Conservation (phyloP, 2,888 invertebrate species). For the Caradrina kadenii region DNA sequence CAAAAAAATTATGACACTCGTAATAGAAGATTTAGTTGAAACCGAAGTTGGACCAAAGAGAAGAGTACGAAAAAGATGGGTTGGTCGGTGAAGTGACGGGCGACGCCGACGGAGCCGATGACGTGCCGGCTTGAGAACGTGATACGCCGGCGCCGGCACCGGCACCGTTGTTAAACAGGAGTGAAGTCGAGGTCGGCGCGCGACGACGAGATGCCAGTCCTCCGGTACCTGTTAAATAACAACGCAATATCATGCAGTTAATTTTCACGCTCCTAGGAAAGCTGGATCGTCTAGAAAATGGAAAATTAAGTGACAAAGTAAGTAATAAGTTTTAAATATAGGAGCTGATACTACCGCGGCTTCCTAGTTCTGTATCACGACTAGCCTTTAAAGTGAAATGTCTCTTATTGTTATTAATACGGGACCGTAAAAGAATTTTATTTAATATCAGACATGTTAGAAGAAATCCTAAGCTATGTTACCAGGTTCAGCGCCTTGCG, state of each 20-base stretch:
- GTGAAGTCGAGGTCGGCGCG: slow-evolving; percentile 68
- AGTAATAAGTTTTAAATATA: neutral
- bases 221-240: slow-evolving; percentile 63
- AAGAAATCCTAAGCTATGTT: slow-evolving; percentile 6
- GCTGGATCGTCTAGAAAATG: neutral
- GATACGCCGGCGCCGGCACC: slow-evolving; percentile 39
- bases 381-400: too few species aligned
- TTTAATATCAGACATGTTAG: neutral
- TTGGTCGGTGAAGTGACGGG: slow-evolving; percentile 67
- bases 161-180: slow-evolving; percentile 61
- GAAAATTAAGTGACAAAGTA: neutral
- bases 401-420: too few species aligned
- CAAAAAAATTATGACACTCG: neutral
- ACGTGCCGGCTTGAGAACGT: slow-evolving; percentile 46
- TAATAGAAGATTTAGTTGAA: slow-evolving; percentile 68
- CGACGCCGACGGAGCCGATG: slow-evolving; percentile 71
- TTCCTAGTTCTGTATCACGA: too few species aligned
- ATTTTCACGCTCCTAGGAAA: neutral
- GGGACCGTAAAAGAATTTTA: neutral
- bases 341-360: too few species aligned
- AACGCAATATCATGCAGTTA: neutral
- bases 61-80: slow-evolving; percentile 65
- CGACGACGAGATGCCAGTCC: slow-evolving; percentile 76
- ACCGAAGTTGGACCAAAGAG: slow-evolving; percentile 73
- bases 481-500: slow-evolving; percentile 74